Conservation (phyloP, 92 coral and sea anemone genomes). For the Epizoanthus ramosus region DNA sequence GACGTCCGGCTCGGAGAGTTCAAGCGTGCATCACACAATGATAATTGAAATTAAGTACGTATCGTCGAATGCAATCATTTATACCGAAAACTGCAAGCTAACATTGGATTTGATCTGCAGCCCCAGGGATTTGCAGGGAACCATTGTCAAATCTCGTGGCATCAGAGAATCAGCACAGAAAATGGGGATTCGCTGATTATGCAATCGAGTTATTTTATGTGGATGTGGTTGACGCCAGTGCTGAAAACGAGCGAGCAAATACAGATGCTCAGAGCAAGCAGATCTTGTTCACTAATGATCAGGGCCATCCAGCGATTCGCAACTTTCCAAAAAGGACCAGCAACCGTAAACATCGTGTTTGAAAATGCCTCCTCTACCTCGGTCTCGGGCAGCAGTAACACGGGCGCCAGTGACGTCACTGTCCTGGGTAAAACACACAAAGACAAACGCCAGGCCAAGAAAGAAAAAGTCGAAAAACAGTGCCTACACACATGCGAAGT, state of each 20-base stretch:
- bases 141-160: not conserved
- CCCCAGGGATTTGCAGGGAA: slow-evolving; percentile 33
- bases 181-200: slow-evolving; percentile 8
- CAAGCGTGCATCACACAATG: slow-evolving; percentile 17
- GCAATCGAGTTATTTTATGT: slow-evolving; percentile 37
- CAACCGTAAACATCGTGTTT: not conserved
- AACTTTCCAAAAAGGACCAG: slow-evolving; percentile 21
- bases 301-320: slow-evolving; percentile 19
- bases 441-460: slow-evolving; percentile 12
- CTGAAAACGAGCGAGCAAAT: slow-evolving; percentile 27
- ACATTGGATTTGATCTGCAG: not conserved
- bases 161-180: not conserved
- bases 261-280: not conserved
- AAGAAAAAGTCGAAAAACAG: slow-evolving; percentile 12
- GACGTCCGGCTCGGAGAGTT: no score
- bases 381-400: not conserved
- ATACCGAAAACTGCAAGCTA: slow-evolving; percentile 38
- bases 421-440: slow-evolving; percentile 28
- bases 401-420: slow-evolving; percentile 6
- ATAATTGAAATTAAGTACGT: slow-evolving; percentile 32
- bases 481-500: slow-evolving; percentile 39
- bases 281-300: not conserved
- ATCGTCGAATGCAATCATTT: slow-evolving; percentile 11
- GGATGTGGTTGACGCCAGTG: slow-evolving; percentile 15
- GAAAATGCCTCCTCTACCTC: not conserved